Conservation (phyloP, 1,140 invertebrate genomes). For the Drosophila trapezifrons region DNA sequence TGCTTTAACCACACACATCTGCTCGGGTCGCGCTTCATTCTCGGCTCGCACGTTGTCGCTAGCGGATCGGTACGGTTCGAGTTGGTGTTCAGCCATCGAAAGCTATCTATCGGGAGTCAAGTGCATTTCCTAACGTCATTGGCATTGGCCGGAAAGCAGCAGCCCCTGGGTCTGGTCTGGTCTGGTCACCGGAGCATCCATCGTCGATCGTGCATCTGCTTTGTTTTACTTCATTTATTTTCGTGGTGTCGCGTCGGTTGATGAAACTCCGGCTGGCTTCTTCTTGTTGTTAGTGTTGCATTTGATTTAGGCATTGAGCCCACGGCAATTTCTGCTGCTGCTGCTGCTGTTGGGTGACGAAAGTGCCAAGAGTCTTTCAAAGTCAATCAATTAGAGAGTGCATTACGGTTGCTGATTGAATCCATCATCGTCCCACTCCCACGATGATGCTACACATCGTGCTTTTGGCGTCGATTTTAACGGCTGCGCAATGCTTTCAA, state of each 20-base stretch:
- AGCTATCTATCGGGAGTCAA: slow-evolving; percentile 46
- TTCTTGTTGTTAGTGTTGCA: slow-evolving; percentile 48
- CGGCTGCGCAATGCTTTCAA: slow-evolving; percentile 54
- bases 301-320: slow-evolving; percentile 42
- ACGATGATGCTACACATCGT: slow-evolving; percentile 51
- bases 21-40: slow-evolving; percentile 58
- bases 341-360: slow-evolving; percentile 50
- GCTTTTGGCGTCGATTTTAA: slow-evolving; percentile 45
- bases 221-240: slow-evolving; percentile 53
- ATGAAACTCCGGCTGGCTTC: slow-evolving; percentile 52
- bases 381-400: slow-evolving; percentile 45
- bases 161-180: slow-evolving; percentile 42
- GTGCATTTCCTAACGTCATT: slow-evolving; percentile 73
- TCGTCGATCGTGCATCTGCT: slow-evolving; percentile 28
- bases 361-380: slow-evolving; percentile 58
- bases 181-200: slow-evolving; percentile 32
- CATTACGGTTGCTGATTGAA: slow-evolving; percentile 37
- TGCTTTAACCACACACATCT: slow-evolving; percentile 43
- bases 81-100: slow-evolving; percentile 34
- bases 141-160: slow-evolving; percentile 65
- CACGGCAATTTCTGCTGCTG: slow-evolving; percentile 34
- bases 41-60: slow-evolving; percentile 60
- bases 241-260: slow-evolving; percentile 49
- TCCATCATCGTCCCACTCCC: slow-evolving; percentile 2
- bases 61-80: slow-evolving; percentile 40